Conservation (phyloP, 2,888 invertebrate genomes). For the Troides aeacus region DNA sequence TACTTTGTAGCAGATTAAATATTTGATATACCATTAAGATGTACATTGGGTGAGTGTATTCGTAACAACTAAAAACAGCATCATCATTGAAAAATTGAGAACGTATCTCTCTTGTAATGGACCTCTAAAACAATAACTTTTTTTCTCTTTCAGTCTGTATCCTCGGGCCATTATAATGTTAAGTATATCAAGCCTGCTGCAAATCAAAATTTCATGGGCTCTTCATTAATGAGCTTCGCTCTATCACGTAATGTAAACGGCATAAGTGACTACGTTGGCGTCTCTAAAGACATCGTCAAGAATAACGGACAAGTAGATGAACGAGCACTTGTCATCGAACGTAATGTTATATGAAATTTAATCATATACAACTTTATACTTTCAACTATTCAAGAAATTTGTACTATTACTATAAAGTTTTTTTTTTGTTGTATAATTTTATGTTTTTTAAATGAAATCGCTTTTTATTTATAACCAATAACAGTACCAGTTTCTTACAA, state of each 20-base stretch:
- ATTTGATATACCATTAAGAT: no score
- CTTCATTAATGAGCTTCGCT: slow-evolving; percentile 32
- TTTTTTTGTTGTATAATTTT: no score
- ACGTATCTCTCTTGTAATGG: no score
- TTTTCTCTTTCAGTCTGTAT: slow-evolving; percentile 7
- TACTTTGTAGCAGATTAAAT: no score
- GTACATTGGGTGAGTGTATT: no score
- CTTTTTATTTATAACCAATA: no score
- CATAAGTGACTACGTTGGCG: slow-evolving; percentile 71
- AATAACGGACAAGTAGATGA: slow-evolving; percentile 79
- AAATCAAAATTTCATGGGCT: slow-evolving; percentile 29
- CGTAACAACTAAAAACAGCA: no score
- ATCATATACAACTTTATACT: neutral
- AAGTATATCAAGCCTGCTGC: slow-evolving; percentile 3
- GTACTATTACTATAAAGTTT: neutral
- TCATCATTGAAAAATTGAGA: no score
- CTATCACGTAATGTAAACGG: slow-evolving; percentile 72
- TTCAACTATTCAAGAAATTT: neutral
- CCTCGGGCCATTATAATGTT: neutral
- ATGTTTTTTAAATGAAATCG: no score
- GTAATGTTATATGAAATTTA: slow-evolving; percentile 8
- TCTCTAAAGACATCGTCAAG: slow-evolving; percentile 79
- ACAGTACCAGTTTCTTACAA: no score
- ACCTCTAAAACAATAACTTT: neutral
- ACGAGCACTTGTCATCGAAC: slow-evolving; percentile 42